Conservation (phyloP, 2,888 invertebrate species). For the Lumbricus terrestris region DNA sequence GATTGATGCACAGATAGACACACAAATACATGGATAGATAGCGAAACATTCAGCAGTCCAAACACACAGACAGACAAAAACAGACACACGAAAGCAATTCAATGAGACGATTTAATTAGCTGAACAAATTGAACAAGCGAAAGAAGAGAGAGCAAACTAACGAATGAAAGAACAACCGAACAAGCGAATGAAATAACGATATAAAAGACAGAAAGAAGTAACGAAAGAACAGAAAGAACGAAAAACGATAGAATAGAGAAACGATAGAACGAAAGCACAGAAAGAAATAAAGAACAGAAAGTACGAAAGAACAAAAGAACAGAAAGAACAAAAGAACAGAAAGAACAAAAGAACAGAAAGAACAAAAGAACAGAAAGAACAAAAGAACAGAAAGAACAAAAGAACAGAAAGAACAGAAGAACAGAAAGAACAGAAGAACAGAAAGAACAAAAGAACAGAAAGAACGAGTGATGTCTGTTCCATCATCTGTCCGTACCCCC, state of each 20-base stretch:
- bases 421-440: background rate
- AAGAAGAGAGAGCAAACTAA: no score
- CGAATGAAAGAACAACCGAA: no score
- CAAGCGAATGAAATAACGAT: no score
- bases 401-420: background rate
- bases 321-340: background rate
- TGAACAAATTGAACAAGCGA: no score
- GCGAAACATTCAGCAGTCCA: no score
- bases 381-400: background rate
- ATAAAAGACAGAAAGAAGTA: no score
- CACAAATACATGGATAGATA: no score
- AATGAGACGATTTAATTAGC: no score
- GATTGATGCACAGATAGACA: no score
- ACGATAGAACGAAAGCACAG: background rate
- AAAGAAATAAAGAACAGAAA: background rate
- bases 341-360: background rate
- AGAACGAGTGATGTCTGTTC: no score
- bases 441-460: background rate
- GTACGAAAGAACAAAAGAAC: background rate
- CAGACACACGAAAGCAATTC: background rate
- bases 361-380: background rate
- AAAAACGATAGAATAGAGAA: no score
- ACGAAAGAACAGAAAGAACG: no score
- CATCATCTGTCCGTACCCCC: slow-evolving; percentile 71
- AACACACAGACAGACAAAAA: background rate